Percentiles rank a stretch among this genome's conserved stretches.
Conservation (phyloP, 2,113 vertebrate species). For the Rhinoptilus africanus region DNA sequence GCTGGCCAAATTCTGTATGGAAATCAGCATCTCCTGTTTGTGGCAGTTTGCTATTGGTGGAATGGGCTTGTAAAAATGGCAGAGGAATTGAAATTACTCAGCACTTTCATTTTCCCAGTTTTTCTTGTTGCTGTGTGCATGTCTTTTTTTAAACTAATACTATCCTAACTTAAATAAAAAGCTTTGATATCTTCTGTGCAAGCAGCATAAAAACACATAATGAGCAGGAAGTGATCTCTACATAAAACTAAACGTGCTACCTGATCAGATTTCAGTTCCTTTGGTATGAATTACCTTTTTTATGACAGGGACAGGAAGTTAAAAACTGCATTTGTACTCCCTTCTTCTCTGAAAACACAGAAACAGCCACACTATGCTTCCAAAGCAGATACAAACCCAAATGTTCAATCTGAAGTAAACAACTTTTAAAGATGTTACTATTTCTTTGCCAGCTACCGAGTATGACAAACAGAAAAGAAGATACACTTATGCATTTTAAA, state of each 20-base stretch:
- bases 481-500: neutral
- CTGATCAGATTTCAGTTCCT: neutral
- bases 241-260: neutral
- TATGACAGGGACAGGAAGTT: neutral
- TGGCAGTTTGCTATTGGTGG: neutral
- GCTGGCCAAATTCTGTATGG: neutral
- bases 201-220: neutral
- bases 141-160: neutral
- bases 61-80: neutral
- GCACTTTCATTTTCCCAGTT: neutral
- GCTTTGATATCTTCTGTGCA: accelerated
- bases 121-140: neutral
- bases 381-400: neutral
- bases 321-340: neutral
- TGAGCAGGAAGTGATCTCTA: neutral
- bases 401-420: neutral
- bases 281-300: neutral
- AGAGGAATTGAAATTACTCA: neutral
- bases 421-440: neutral
- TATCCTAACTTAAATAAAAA: neutral
- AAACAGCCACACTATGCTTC: neutral
- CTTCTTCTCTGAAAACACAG: neutral
- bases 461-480: neutral
- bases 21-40: neutral
- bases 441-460: neutral